Percentiles rank a stretch among this genome's conserved stretches.
These are phyloP conservation scores for Siphamia tubifer DNA, from an alignment of 2,113 vertebrate genomes.

Conservation along the genomic window DNA sequence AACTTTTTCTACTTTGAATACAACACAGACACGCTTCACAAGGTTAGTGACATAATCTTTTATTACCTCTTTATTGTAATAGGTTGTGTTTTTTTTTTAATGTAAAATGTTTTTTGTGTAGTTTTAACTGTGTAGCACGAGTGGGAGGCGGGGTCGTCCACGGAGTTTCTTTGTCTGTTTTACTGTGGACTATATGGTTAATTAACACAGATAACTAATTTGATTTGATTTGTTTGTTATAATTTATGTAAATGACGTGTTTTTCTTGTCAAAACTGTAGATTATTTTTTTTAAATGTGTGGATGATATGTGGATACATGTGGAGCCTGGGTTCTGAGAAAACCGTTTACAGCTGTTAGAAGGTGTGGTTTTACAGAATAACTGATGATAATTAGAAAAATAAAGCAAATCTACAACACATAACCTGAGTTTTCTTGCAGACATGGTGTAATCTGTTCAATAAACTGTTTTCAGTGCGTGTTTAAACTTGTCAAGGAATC, in stretches of 20 bases:
- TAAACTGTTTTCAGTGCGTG: not conserved
- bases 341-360: too few species aligned
- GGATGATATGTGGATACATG: too few species aligned
- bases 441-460: fast-evolving
- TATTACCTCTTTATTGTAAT: not conserved
- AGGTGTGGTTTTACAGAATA: too few species aligned
- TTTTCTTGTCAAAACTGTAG: not conserved
- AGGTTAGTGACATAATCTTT: conserved; percentile 30
- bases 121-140: conserved; percentile 18
- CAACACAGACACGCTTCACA: not conserved
- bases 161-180: conserved; percentile 44
- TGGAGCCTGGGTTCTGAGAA: too few species aligned
- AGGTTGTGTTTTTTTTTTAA: not conserved
- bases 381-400: too few species aligned
- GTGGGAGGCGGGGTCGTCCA: conserved; percentile 58
- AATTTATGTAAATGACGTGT: not conserved
- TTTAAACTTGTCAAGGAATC: not conserved
- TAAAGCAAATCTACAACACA: not conserved
- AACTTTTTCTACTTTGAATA: not conserved
- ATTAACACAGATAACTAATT: fast-evolving
- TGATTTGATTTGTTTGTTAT: not conserved
- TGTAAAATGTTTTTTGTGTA: not conserved
- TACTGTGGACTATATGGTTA: not conserved
- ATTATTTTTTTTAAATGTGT: too few species aligned
- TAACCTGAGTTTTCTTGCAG: not conserved